phyloP scores from a whole-genome alignment of 1,140 invertebrate genomes.

The Camponotus pennsylvanicus region DNA sequence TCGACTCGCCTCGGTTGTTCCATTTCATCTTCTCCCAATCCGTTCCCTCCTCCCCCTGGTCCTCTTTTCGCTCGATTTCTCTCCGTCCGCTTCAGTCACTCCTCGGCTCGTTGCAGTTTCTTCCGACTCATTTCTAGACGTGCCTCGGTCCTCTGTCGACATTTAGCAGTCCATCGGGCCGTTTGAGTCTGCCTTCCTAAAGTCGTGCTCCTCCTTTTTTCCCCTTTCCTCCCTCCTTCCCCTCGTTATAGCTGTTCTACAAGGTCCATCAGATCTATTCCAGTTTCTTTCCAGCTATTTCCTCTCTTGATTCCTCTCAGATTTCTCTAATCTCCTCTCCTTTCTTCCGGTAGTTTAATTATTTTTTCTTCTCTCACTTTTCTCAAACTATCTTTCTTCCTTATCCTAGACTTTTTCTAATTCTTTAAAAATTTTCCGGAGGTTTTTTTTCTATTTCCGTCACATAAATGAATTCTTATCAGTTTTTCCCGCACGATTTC shows the following conservation, averaged over 20 bases:
- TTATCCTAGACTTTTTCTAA: not conserved
- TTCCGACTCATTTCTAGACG: slow-evolving; percentile 34
- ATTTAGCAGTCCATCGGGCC: slow-evolving; percentile 10
- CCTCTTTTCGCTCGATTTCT: slow-evolving; percentile 49
- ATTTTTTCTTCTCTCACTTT: not conserved
- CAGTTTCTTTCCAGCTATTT: not conserved
- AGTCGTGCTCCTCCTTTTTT: not conserved
- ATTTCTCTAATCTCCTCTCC: not conserved
- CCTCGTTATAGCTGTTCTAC: slow-evolving; percentile 17
- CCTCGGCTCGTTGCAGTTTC: slow-evolving; percentile 18
- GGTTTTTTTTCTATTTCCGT: not conserved
- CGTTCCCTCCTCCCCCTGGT: slow-evolving; percentile 10
- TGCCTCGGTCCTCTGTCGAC: not conserved
- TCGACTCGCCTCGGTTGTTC: not conserved
- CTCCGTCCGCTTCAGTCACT: slow-evolving; percentile 6
- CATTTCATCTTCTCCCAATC: not conserved
- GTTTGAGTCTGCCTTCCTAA: slow-evolving; percentile 19
- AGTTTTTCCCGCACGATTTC: not conserved
- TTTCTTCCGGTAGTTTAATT: not conserved
- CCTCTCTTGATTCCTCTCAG: not conserved
- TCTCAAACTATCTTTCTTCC: not conserved
- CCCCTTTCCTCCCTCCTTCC: too few species aligned
- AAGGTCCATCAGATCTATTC: not conserved
- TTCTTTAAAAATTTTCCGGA: not conserved
- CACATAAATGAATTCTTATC: not conserved